phyloP scores from a whole-genome alignment of 2,888 invertebrate species.

The Atethmia centrago region DNA sequence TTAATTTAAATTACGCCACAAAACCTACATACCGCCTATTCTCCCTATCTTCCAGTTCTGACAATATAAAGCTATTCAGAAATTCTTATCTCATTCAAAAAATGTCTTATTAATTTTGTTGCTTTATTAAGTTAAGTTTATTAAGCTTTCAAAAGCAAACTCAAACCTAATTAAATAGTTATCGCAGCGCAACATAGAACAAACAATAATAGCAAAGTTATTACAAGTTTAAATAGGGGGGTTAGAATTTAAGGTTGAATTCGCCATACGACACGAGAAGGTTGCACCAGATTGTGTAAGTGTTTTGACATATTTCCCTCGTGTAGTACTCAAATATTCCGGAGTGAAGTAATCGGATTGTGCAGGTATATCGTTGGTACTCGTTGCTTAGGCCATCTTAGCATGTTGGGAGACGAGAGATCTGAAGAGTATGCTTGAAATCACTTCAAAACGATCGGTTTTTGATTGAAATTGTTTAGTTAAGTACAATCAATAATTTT shows the following conservation, averaged over 20 bases:
- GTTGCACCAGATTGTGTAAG: conserved; percentile 51
- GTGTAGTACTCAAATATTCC: conserved; percentile 81
- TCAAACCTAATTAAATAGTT: conserved; percentile 44
- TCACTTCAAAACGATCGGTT: conserved; percentile 33
- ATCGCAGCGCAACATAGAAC: conserved; percentile 18
- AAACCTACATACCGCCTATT: too few species aligned
- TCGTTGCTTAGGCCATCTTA: conserved; percentile 66
- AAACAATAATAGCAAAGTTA: conserved; percentile 32
- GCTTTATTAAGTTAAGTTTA: background rate
- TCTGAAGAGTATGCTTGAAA: conserved; percentile 45
- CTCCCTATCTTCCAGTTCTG: background rate
- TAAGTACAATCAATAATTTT: background rate
- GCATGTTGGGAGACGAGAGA: conserved; percentile 62
- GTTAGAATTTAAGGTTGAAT: conserved; percentile 43
- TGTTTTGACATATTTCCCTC: conserved; percentile 85
- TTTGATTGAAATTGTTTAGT: conserved; percentile 1
- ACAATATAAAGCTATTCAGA: background rate
- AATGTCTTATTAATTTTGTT: background rate
- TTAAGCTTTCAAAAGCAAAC: background rate
- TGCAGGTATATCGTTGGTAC: conserved; percentile 69
- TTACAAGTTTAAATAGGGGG: conserved; percentile 32
- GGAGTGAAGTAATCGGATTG: conserved; percentile 85
- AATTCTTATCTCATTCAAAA: background rate
- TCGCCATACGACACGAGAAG: conserved; percentile 30
- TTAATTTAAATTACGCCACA: too few species aligned